Percentiles rank a stretch among this genome's conserved stretches.
Evolutionary conservation across 2,888 invertebrate genomes (phyloP).

Genomic region (Carcina quercana): DNA sequence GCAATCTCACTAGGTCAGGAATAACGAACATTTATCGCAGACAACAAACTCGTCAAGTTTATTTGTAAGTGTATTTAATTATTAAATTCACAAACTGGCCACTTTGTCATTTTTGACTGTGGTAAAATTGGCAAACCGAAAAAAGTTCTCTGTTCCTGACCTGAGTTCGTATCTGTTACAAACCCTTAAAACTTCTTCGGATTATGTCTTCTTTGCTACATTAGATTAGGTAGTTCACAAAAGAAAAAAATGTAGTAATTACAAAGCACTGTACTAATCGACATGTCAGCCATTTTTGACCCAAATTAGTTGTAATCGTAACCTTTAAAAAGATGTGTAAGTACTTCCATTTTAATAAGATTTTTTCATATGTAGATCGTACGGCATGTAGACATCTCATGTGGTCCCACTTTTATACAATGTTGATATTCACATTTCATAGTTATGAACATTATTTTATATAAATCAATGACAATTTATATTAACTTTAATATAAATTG

Average conservation of each 20-base stretch:
- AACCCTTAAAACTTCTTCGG: slow-evolving; percentile 43
- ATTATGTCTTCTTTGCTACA: slow-evolving; percentile 56
- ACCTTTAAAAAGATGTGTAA: slow-evolving; percentile 55
- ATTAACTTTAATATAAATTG: not conserved
- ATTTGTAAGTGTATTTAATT: slow-evolving; percentile 28
- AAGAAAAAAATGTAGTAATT: slow-evolving; percentile 46
- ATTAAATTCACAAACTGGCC: slow-evolving; percentile 37
- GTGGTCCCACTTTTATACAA: slow-evolving; percentile 46
- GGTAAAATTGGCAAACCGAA: too few species aligned
- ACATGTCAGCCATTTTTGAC: slow-evolving; percentile 67
- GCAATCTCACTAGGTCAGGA: too few species aligned
- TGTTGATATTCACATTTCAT: slow-evolving; percentile 56
- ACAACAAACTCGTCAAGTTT: not conserved
- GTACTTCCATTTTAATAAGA: slow-evolving; percentile 72
- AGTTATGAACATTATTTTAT: slow-evolving; percentile 33
- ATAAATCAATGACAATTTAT: slow-evolving; percentile 2
- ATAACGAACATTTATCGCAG: slow-evolving; percentile 3
- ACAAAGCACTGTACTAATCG: slow-evolving; percentile 52
- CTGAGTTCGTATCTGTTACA: too few species aligned
- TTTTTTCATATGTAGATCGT: slow-evolving; percentile 63
- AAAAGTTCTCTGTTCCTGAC: too few species aligned
- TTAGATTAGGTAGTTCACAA: slow-evolving; percentile 51
- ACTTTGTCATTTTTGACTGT: too few species aligned
- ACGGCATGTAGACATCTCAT: slow-evolving; percentile 54
- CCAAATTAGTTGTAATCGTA: slow-evolving; percentile 58